Evolutionary conservation across 2,888 invertebrate genomes (phyloP).

Genomic region (Orthosia gracilis): DNA sequence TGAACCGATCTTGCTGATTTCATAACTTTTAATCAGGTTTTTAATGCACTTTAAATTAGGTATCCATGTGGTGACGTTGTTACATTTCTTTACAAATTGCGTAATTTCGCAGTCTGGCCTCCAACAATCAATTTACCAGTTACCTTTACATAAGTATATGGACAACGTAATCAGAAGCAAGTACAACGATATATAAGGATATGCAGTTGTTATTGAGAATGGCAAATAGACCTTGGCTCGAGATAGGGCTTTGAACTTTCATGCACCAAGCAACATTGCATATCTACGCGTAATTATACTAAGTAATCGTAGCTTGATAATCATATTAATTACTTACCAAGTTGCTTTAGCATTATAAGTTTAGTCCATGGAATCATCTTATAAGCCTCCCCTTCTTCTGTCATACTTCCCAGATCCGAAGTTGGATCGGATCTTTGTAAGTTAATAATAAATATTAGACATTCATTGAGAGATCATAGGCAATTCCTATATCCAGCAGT

Average conservation of each 20-base stretch:
- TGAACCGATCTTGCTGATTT: not conserved
- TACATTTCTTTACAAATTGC: not conserved
- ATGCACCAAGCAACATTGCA: not conserved
- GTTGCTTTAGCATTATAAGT: not conserved
- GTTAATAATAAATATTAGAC: too few species aligned
- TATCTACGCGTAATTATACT: constrained; percentile 3
- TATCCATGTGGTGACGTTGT: not conserved
- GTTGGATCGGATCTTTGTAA: too few species aligned
- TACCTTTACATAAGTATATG: not conserved
- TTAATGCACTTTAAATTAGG: not conserved
- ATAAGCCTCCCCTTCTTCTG: not conserved
- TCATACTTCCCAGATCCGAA: not conserved
- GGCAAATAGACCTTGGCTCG: constrained; percentile 22
- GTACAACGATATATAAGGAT: not conserved
- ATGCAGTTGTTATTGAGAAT: constrained; percentile 15
- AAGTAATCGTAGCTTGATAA: not conserved
- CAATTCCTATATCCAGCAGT: too few species aligned
- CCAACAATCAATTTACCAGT: not conserved
- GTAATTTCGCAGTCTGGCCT: not conserved
- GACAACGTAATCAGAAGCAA: not conserved
- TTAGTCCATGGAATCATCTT: not conserved
- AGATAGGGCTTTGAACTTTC: constrained; percentile 32
- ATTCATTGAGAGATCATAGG: too few species aligned
- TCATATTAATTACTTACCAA: not conserved
- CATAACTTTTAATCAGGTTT: not conserved